A percentile compares a stretch with the other conserved stretches of the same genome.
These are phyloP conservation scores for Oreocharis arfaki DNA, from an alignment of 2,113 vertebrate species.

Conservation along the genomic window DNA sequence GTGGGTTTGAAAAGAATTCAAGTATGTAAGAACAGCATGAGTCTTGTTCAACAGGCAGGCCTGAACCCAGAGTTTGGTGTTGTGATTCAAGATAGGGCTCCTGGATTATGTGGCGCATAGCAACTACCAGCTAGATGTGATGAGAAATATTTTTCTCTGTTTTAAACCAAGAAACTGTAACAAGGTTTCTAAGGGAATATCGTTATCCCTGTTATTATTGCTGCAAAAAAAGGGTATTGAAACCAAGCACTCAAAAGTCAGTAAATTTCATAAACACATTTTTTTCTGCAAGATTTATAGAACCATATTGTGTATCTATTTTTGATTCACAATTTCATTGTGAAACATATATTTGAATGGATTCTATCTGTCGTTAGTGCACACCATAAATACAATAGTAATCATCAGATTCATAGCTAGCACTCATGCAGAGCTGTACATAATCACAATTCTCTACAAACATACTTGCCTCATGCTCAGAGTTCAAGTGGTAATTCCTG, in stretches of 20 bases:
- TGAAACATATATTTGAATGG: not conserved
- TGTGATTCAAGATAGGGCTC: not conserved
- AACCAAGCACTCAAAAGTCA: not conserved
- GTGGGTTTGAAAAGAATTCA: constrained; percentile 35
- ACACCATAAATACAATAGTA: constrained; percentile 11
- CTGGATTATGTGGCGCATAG: not conserved
- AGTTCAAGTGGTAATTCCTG: constrained; percentile 48
- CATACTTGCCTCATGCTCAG: constrained; percentile 14
- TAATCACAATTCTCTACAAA: constrained; percentile 44
- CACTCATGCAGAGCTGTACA: constrained; percentile 37
- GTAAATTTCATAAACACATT: not conserved
- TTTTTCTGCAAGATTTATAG: not conserved
- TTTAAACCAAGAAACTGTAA: not conserved
- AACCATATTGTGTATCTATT: constrained; percentile 4
- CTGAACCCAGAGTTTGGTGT: not conserved
- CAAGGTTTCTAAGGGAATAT: not conserved
- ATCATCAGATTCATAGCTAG: constrained; percentile 25
- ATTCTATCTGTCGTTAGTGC: constrained; percentile 26
- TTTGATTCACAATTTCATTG: not conserved
- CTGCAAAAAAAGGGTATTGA: not conserved
- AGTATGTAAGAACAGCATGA: not conserved
- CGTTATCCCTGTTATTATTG: not conserved
- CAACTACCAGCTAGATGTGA: not conserved
- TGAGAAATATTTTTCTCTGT: not conserved
- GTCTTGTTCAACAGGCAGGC: not conserved